Percentiles rank a stretch among this genome's conserved stretches.
phyloP scores from a whole-genome alignment of 1,140 invertebrate species.

The Neotoxoptera formosana region DNA sequence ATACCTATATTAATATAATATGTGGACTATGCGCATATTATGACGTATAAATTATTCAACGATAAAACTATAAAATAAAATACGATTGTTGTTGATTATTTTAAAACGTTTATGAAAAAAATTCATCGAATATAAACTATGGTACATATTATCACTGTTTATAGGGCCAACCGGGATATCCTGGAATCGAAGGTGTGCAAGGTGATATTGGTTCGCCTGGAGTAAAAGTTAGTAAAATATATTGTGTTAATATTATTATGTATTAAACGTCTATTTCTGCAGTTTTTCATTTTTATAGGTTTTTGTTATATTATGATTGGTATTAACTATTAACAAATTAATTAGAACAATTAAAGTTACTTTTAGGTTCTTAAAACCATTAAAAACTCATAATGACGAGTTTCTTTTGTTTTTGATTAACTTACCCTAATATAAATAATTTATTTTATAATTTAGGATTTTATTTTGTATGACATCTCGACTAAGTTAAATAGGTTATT shows the following conservation, averaged over 20 bases:
- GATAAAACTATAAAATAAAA: neutral
- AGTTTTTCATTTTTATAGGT: neutral
- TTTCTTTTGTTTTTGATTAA: too few relatives aligned
- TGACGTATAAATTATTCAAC: neutral
- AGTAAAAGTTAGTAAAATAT: slow-evolving; percentile 29
- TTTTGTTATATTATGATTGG: neutral
- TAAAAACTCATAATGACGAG: neutral
- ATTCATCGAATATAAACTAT: neutral
- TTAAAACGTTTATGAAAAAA: neutral
- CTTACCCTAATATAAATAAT: too few relatives aligned
- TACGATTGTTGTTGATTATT: neutral
- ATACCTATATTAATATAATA: too few relatives aligned
- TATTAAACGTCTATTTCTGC: neutral
- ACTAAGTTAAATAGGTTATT: neutral
- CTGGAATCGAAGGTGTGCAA: slow-evolving; percentile 67
- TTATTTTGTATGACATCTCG: too few relatives aligned
- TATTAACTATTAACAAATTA: neutral
- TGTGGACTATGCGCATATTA: neutral
- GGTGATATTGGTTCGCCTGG: slow-evolving; percentile 65
- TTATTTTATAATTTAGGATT: too few relatives aligned
- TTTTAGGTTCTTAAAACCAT: neutral
- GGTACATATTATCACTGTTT: neutral
- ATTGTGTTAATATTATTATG: neutral
- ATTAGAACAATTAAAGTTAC: neutral
- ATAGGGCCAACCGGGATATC: slow-evolving; percentile 66